A percentile compares a stretch with the other conserved stretches of the same genome.
These are phyloP conservation scores for Amiota minor DNA, from an alignment of 2,888 invertebrate species.

Conservation along the genomic window DNA sequence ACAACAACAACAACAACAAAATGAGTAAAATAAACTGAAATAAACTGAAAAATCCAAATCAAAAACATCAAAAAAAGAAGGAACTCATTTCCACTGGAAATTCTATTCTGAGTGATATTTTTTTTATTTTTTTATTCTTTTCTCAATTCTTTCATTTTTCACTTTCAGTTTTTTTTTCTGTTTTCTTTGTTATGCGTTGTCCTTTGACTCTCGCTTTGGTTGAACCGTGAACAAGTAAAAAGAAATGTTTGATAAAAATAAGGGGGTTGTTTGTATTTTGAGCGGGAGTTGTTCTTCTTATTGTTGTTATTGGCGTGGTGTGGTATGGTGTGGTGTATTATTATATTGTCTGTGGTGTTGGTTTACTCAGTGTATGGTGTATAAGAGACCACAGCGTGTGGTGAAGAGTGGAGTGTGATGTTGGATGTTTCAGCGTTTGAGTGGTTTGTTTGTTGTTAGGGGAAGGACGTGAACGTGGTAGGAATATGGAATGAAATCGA, in stretches of 20 bases:
- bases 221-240: too few relatives aligned
- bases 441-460: conserved; percentile 11
- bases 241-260: not conserved
- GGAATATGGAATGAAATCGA: conserved; percentile 30
- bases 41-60: too few relatives aligned
- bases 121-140: not conserved
- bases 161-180: not conserved
- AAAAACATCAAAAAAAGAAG: not conserved
- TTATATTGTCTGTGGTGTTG: not conserved
- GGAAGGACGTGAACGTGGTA: conserved; percentile 6
- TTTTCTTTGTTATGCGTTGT: not conserved
- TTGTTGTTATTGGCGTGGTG: conserved; percentile 20
- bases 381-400: too few relatives aligned
- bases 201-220: too few relatives aligned
- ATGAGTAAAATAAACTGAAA: not conserved
- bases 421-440: not conserved
- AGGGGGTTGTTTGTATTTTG: conserved; percentile 38
- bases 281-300: not conserved
- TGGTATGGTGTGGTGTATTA: not conserved
- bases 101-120: conserved; percentile 12
- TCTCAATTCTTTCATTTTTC: not conserved
- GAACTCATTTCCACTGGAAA: conserved; percentile 42
- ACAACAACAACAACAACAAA: too few relatives aligned
- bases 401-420: not conserved
- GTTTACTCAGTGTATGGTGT: not conserved